phyloP scores from a whole-genome alignment of 2,797 vertebrate genomes.

The Brachymystax lenok region DNA sequence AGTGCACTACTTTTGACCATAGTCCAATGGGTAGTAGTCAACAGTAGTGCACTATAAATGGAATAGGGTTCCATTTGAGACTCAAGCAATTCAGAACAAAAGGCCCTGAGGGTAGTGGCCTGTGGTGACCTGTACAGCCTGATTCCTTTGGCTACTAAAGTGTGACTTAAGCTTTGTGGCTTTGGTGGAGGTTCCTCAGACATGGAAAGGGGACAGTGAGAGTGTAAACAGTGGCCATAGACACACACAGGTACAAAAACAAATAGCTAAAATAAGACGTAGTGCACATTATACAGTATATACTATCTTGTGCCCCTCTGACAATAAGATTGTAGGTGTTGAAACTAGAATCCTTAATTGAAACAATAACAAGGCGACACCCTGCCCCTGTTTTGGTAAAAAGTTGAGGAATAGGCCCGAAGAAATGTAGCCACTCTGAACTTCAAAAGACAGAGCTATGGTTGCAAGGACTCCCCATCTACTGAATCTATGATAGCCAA shows the following conservation, averaged over 20 bases:
- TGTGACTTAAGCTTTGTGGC: not conserved
- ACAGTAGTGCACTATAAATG: not conserved
- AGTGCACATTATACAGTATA: not conserved
- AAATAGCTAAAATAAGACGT: not conserved
- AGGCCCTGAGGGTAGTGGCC: not conserved
- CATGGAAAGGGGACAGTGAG: not conserved
- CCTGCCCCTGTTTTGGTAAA: no score
- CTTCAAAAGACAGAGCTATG: no score
- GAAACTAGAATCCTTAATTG: no score
- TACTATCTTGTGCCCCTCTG: not conserved
- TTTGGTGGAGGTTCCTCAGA: not conserved
- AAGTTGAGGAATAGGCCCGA: not conserved
- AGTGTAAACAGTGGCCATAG: not conserved
- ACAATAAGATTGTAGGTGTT: not conserved
- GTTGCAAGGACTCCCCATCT: no score
- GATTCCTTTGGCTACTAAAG: not conserved
- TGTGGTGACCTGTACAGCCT: not conserved
- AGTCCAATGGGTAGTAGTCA: not conserved
- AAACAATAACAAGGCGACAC: no score
- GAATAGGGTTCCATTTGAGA: not conserved
- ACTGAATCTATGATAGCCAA: no score
- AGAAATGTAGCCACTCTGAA: not conserved
- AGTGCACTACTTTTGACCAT: not conserved
- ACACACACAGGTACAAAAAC: not conserved
- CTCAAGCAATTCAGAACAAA: not conserved